Evolutionary conservation across 2,113 vertebrate genomes (phyloP), one percentile per base, ranked within the genome.

Genomic region (Litocranius walleri): DNA sequence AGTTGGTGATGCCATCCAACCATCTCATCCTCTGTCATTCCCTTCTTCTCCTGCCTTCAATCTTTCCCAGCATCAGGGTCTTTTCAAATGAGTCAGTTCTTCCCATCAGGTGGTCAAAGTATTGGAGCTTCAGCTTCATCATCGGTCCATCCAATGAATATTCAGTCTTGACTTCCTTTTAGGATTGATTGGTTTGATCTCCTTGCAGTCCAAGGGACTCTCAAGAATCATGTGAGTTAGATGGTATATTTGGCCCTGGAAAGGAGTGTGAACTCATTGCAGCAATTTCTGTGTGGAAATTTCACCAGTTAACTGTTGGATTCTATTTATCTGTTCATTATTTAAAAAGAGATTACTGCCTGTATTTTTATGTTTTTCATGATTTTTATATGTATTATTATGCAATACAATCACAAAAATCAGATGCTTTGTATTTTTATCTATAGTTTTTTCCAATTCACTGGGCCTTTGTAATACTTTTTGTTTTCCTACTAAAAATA

Each of bases 401-500:
- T 57, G 30, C 36, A 84, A n/a, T 48, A 36, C 93, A 78, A 89
- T 81, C 23, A 71, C 27, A 64, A 85, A 56, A 88, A 23, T 33
- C 67, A 95, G 19, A 54, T 19, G 27, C 64, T 88, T 90, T 91
- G 40, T 91, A 16, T 74, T 61, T 81, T 94, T 77, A 12, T 83
- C 19, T 87, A 7, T 45, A 30, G 61, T 4, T 71, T 86, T 93
- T 57, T 92, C 36, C 33, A 43, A 62, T 94, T 91, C 80, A 82
- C 21, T 52, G 54, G 92, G 54, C 17, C 33, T 97, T 62, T 61
- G 4, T 57, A 27, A 93, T 43, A 5, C 11, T 30, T 71, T 80
- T 40, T 95, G 25, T 90, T 97, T 96, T 88, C 30, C 33, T 90
- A 19, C 40, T 84, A 85, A 92, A 90, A 90, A 90, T 77, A 88